Conservation (phyloP, 35 echinoderm and acorn worm species). For the Patiria miniata region DNA sequence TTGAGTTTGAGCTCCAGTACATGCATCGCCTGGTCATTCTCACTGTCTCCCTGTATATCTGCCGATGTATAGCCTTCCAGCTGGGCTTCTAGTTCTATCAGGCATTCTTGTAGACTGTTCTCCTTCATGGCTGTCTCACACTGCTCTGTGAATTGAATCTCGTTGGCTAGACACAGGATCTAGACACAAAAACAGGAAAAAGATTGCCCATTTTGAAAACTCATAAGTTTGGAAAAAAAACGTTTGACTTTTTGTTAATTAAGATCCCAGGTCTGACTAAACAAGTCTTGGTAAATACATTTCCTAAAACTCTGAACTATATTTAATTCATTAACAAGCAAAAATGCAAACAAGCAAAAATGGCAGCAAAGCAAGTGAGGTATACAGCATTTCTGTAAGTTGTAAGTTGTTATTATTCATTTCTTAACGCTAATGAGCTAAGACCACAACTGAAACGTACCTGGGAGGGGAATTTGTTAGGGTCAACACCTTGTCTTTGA, state of each 20-base stretch:
- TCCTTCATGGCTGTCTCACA: slow-evolving; percentile 84
- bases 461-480: slow-evolving; percentile 92
- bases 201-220: not conserved
- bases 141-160: slow-evolving; percentile 97
- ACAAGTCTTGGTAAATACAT: too few relatives aligned
- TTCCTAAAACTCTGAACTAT: too few relatives aligned
- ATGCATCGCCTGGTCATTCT: slow-evolving; percentile 67
- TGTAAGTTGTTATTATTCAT: too few relatives aligned
- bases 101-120: slow-evolving; percentile 77
- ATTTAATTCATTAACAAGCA: too few relatives aligned
- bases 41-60: slow-evolving; percentile 62
- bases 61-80: slow-evolving; percentile 86
- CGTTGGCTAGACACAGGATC: slow-evolving; percentile 86
- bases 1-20: slow-evolving; percentile 97
- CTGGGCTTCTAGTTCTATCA: slow-evolving; percentile 82
- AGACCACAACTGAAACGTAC: slow-evolving; percentile 8
- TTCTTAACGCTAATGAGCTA: too few relatives aligned
- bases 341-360: too few relatives aligned
- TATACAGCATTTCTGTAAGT: too few relatives aligned
- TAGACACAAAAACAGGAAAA: slow-evolving; percentile 31
- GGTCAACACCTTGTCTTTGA: slow-evolving; percentile 66
- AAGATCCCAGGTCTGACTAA: too few relatives aligned
- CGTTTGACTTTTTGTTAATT: too few relatives aligned
- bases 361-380: too few relatives aligned
- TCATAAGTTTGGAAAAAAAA: too few relatives aligned